These are phyloP conservation scores for Aphidoletes aphidimyza DNA, from an alignment of 2,888 invertebrate species.

Conservation along the genomic window DNA sequence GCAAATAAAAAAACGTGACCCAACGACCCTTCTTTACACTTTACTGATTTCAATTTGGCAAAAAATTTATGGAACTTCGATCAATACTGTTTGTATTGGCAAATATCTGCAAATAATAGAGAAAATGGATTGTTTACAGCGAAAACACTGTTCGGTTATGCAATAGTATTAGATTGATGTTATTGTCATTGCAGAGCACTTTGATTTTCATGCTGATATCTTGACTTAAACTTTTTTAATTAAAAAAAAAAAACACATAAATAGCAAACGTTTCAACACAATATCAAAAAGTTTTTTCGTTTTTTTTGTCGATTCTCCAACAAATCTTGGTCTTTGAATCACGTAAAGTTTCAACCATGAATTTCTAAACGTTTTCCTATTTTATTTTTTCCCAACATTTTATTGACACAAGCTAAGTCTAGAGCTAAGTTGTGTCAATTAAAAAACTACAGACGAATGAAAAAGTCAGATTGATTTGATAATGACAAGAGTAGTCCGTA, in stretches of 20 bases:
- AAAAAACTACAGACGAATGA: not conserved
- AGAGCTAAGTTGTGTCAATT: no score
- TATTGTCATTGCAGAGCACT: no score
- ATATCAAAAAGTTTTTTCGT: not conserved
- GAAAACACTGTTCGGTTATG: not conserved
- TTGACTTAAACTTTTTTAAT: no score
- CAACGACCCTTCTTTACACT: constrained; percentile 20
- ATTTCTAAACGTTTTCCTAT: no score
- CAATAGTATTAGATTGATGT: not conserved
- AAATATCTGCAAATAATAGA: not conserved
- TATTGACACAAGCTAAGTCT: no score
- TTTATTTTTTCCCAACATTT: no score
- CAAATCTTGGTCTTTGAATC: not conserved
- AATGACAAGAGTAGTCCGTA: not conserved
- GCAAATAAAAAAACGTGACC: constrained; percentile 12
- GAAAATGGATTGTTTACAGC: not conserved
- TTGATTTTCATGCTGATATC: no score
- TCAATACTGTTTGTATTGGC: not conserved
- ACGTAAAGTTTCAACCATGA: not conserved
- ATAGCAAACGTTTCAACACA: no score
- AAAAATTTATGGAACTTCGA: not conserved
- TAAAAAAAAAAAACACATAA: no score
- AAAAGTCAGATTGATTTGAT: constrained; percentile 11
- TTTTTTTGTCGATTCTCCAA: not conserved
- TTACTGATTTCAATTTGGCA: constrained; percentile 8